phyloP scores from a whole-genome alignment of 37 sponge, comb jelly and placozoan genomes.

The Corticium candelabrum region DNA sequence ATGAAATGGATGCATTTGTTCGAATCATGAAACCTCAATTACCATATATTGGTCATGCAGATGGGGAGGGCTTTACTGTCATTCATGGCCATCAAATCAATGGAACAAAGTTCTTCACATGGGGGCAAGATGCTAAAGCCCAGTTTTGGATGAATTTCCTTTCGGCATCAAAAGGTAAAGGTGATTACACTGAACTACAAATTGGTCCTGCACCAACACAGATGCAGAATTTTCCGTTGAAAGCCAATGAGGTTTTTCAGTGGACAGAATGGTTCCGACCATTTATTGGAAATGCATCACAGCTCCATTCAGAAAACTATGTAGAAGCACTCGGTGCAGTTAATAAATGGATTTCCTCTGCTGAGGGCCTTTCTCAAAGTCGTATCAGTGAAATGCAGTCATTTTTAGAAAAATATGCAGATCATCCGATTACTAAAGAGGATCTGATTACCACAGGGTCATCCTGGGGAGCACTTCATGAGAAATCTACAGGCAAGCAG shows the following conservation, averaged over 20 bases:
- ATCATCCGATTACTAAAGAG: neutral
- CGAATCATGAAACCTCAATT: neutral
- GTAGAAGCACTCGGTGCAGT: neutral
- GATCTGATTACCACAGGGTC: neutral
- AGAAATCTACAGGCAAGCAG: neutral
- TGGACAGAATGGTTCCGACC: neutral
- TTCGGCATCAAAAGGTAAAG: neutral
- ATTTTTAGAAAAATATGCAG: neutral
- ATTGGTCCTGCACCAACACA: neutral
- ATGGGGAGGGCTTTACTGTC: neutral
- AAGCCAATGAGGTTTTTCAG: neutral
- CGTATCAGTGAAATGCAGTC: neutral
- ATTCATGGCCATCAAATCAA: neutral
- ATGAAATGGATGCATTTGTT: neutral
- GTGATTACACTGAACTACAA: neutral
- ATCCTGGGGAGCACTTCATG: neutral
- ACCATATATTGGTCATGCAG: neutral
- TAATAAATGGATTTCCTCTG: neutral
- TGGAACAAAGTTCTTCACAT: neutral
- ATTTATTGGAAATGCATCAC: neutral
- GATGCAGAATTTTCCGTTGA: neutral
- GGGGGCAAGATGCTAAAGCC: neutral
- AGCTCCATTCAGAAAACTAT: neutral
- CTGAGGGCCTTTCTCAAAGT: neutral
- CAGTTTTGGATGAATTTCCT: neutral